These are phyloP conservation scores for Periphyllus acericola DNA, from an alignment of 2,888 invertebrate genomes.

Conservation along the genomic window DNA sequence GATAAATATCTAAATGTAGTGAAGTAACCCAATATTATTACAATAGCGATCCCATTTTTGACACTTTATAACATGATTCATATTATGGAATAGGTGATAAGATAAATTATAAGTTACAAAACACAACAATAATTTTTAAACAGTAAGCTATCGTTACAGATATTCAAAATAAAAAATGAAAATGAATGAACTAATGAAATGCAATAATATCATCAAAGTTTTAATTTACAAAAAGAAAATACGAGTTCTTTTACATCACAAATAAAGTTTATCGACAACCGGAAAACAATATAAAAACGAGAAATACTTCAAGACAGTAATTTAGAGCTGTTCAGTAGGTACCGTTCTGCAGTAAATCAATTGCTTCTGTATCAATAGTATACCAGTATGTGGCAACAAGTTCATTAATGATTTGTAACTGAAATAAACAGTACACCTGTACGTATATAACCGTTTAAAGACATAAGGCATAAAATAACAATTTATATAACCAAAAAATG, in stretches of 20 bases:
- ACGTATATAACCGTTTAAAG: neutral
- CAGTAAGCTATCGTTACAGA: no score
- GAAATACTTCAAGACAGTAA: slow-evolving; percentile 16
- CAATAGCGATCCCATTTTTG: no score
- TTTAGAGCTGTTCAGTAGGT: slow-evolving; percentile 6
- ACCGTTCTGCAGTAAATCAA: slow-evolving; percentile 23
- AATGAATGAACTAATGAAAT: no score
- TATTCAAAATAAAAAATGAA: no score
- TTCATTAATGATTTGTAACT: slow-evolving; percentile 36
- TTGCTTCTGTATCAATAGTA: neutral
- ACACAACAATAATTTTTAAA: no score
- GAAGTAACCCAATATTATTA: no score
- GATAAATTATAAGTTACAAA: no score
- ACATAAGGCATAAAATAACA: neutral
- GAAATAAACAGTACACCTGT: slow-evolving; percentile 5
- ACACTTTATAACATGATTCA: no score
- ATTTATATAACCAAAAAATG: no score
- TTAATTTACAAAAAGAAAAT: neutral
- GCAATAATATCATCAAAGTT: no score
- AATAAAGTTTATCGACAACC: slow-evolving; percentile 1
- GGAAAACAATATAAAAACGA: slow-evolving; percentile 24
- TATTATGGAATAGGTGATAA: no score
- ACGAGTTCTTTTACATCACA: neutral
- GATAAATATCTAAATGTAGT: no score
- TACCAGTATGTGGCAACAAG: slow-evolving; percentile 10